These are phyloP conservation scores for Limenitis camilla DNA, from an alignment of 2,888 invertebrate species.

Conservation along the genomic window DNA sequence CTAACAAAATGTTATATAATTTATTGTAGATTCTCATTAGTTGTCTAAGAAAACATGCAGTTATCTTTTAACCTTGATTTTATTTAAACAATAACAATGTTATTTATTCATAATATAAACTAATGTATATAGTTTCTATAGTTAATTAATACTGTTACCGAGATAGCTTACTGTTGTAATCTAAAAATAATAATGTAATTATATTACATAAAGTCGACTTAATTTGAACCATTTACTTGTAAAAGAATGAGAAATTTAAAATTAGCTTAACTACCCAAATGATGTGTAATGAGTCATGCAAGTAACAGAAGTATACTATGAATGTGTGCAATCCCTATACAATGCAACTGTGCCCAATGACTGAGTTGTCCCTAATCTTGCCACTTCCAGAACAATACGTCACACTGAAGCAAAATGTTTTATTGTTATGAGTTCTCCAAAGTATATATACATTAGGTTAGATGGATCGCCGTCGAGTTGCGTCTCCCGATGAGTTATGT, in stretches of 20 bases:
- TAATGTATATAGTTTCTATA: too few relatives aligned
- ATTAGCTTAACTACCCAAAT: constrained; percentile 3
- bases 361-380: constrained; percentile 49
- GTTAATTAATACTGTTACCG: too few relatives aligned
- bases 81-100: too few relatives aligned
- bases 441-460: constrained; percentile 9
- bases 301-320: constrained; percentile 35
- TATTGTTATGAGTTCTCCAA: constrained; percentile 1
- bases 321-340: constrained; percentile 65
- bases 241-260: background rate
- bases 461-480: constrained; percentile 1
- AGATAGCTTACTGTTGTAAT: too few relatives aligned
- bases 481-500: constrained; percentile 1
- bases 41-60: too few relatives aligned
- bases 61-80: too few relatives aligned
- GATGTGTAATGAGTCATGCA: constrained; percentile 19
- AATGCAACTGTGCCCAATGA: constrained; percentile 75
- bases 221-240: too few relatives aligned
- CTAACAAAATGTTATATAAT: too few relatives aligned
- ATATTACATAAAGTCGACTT: too few relatives aligned
- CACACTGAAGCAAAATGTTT: constrained; percentile 72
- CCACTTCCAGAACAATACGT: constrained; percentile 60
- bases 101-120: too few relatives aligned
- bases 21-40: too few relatives aligned
- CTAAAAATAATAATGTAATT: too few relatives aligned